phyloP scores from a whole-genome alignment of 2,113 vertebrate species.

The Nyctereutes procyonoides region DNA sequence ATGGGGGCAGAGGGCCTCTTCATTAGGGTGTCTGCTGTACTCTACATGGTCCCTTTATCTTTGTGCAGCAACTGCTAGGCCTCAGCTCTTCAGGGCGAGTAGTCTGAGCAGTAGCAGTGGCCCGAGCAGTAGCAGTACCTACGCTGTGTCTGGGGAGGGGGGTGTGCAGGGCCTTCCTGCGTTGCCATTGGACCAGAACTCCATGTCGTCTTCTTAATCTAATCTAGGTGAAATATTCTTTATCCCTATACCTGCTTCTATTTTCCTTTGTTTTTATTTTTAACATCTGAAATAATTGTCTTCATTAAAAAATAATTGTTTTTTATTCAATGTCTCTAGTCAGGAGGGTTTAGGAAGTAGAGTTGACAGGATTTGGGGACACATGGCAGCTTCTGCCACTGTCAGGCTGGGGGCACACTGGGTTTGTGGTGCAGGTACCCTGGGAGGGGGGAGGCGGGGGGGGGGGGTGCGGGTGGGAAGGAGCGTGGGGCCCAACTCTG shows the following conservation, averaged over 20 bases:
- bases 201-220: background rate
- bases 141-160: background rate
- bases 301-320: background rate
- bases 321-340: background rate
- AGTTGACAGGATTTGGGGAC: background rate
- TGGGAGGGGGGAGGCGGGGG: background rate
- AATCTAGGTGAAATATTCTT: background rate
- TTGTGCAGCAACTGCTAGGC: background rate
- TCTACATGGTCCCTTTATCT: background rate
- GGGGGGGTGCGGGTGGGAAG: background rate
- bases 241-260: background rate
- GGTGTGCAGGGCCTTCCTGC: background rate
- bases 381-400: background rate
- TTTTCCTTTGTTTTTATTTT: background rate
- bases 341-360: background rate
- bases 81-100: background rate
- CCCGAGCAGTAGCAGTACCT: accelerated
- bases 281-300: background rate
- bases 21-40: background rate
- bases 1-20: background rate
- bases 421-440: background rate
- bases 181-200: background rate
- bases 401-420: background rate
- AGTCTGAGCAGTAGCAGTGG: background rate
- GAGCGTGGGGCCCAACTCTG: no score